Evolutionary conservation across 1,140 invertebrate species (phyloP).

Genomic region (Cydia fagiglandana): DNA sequence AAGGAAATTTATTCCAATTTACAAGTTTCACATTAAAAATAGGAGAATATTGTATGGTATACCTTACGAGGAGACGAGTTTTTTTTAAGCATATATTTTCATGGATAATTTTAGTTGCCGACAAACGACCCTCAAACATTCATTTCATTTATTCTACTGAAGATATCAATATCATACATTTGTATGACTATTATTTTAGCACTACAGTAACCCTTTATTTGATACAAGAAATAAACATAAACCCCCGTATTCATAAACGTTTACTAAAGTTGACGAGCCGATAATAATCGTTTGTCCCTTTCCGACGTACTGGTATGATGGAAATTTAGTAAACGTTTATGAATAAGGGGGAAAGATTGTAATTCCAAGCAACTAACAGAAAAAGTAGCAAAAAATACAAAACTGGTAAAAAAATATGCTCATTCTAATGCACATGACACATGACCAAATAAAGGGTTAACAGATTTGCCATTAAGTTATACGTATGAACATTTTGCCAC

Average conservation of each 20-base stretch:
- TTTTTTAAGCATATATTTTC: too few relatives aligned
- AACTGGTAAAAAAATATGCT: slow-evolving; percentile 5
- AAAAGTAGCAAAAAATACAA: not conserved
- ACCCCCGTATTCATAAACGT: too few relatives aligned
- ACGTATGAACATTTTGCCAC: not conserved
- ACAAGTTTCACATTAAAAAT: too few relatives aligned
- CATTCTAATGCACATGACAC: not conserved
- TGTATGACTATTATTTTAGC: not conserved
- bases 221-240: not conserved
- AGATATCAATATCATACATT: not conserved
- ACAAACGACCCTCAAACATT: not conserved
- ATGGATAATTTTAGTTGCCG: not conserved
- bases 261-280: too few relatives aligned
- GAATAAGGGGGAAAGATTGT: not conserved
- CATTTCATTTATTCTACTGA: not conserved
- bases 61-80: not conserved
- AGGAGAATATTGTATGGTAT: too few relatives aligned
- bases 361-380: not conserved
- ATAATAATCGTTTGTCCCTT: too few relatives aligned
- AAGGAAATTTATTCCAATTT: too few relatives aligned
- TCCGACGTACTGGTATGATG: too few relatives aligned
- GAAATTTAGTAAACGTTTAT: too few relatives aligned
- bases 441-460: slow-evolving; percentile 6
- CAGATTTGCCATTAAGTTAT: not conserved
- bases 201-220: not conserved